A percentile compares a stretch with the other conserved stretches of the same genome.
phyloP scores from a whole-genome alignment of 1,140 invertebrate species.

The Chelonus insularis region DNA sequence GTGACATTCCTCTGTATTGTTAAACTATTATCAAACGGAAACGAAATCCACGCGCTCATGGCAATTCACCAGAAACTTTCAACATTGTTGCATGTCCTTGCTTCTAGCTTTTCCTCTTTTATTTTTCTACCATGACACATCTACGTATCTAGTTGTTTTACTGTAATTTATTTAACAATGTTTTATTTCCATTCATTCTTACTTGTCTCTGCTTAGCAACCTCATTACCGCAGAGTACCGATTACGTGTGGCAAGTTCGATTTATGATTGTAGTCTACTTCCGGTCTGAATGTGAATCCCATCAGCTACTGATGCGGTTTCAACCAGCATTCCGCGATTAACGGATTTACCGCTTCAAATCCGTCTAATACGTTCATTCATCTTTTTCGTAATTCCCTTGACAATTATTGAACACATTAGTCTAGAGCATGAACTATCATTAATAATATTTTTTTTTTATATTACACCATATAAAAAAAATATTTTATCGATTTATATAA shows the following conservation, averaged over 20 bases:
- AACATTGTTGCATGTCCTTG: background rate
- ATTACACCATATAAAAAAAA: too few species aligned
- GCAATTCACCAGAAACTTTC: slow-evolving; percentile 1
- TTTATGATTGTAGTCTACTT: background rate
- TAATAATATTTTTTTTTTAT: too few species aligned
- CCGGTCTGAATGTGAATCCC: background rate
- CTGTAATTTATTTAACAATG: background rate
- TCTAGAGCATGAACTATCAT: too few species aligned
- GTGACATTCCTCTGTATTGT: slow-evolving; percentile 25
- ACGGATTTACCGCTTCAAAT: slow-evolving; percentile 1
- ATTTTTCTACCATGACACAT: background rate
- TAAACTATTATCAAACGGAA: slow-evolving; percentile 13
- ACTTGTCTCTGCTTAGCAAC: background rate
- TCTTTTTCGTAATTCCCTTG: background rate
- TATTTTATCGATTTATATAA: too few species aligned
- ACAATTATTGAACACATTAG: too few species aligned
- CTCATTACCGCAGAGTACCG: background rate
- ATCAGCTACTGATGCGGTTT: slow-evolving; percentile 3
- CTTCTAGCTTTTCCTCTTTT: background rate
- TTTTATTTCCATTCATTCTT: background rate
- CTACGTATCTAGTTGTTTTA: background rate
- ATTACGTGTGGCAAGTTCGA: background rate
- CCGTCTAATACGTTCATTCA: background rate
- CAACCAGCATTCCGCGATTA: slow-evolving; percentile 2
- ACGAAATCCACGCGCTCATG: background rate